A percentile compares a stretch with the other conserved stretches of the same genome.
Evolutionary conservation across 2,888 invertebrate genomes (phyloP).

Genomic region (Pristionchus maxplancki): DNA sequence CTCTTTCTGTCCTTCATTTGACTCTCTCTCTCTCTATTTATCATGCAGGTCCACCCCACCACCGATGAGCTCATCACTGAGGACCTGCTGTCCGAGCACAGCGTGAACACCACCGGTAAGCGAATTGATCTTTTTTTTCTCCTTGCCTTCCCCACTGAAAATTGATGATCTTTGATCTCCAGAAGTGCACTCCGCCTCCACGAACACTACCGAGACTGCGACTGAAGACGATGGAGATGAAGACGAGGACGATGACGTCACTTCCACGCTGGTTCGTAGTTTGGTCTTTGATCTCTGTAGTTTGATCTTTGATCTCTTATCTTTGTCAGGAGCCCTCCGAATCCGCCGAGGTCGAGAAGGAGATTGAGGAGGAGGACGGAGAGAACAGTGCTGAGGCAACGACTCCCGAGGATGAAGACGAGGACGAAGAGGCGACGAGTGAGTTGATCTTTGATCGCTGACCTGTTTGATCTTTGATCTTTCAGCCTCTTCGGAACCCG

Average conservation of each 20-base stretch:
- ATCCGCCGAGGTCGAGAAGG: constrained; percentile 19
- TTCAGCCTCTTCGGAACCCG: background rate
- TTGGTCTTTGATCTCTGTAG: constrained; percentile 1
- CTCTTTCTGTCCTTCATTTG: background rate
- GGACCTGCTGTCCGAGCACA: constrained; percentile 28
- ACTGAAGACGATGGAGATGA: background rate
- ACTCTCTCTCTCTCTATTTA: background rate
- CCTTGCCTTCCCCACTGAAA: background rate
- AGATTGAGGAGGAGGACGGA: constrained; percentile 42
- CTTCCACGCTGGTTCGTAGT: constrained; percentile 5
- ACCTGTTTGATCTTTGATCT: constrained; percentile 1
- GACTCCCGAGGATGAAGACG: background rate
- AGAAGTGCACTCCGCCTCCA: background rate
- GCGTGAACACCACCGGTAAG: background rate
- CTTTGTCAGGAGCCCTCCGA: constrained; percentile 26
- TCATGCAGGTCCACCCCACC: constrained; percentile 6
- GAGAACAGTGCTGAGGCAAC: background rate
- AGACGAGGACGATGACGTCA: background rate
- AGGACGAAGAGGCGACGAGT: constrained; percentile 26
- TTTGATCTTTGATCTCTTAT: background rate
- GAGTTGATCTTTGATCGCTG: constrained; percentile 10
- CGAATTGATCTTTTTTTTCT: background rate
- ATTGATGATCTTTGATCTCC: background rate
- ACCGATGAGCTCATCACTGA: constrained; percentile 15
- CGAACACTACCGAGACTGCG: background rate